These are phyloP conservation scores for Argyrosomus japonicus DNA, from an alignment of 2,113 vertebrate species.

Conservation along the genomic window DNA sequence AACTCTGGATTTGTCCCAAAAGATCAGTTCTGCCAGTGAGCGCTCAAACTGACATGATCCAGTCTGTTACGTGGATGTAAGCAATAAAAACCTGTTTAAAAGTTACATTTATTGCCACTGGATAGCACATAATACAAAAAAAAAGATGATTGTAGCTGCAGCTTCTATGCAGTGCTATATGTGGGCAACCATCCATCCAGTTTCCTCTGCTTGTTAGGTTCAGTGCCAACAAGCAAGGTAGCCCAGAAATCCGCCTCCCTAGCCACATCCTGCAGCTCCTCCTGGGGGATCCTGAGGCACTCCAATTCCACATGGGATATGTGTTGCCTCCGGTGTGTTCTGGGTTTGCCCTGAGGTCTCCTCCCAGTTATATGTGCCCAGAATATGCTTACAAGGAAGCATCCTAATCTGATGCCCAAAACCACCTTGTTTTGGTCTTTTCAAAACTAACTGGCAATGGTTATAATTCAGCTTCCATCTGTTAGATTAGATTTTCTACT, in stretches of 20 bases:
- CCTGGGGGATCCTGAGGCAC: neutral
- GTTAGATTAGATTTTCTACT: too few relatives aligned
- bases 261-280: constrained; percentile 26
- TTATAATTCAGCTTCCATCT: neutral
- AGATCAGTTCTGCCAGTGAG: neutral
- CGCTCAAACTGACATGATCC: neutral
- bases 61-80: neutral
- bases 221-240: neutral
- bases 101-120: neutral
- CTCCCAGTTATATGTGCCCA: constrained; percentile 7
- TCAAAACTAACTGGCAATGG: neutral
- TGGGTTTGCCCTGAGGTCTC: neutral
- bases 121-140: neutral
- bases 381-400: constrained; percentile 28
- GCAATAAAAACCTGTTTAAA: neutral
- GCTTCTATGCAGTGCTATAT: too few relatives aligned
- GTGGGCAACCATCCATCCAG: neutral
- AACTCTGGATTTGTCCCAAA: neutral
- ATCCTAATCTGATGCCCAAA: constrained; percentile 13
- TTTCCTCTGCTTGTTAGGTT: neutral
- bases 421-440: neutral
- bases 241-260: neutral
- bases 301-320: constrained; percentile 8
- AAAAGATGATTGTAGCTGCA: neutral
- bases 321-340: constrained; percentile 10